Percentiles rank a stretch among this genome's conserved stretches.
Evolutionary conservation across 2,113 vertebrate species (phyloP).

Genomic region (Emberiza fucata): DNA sequence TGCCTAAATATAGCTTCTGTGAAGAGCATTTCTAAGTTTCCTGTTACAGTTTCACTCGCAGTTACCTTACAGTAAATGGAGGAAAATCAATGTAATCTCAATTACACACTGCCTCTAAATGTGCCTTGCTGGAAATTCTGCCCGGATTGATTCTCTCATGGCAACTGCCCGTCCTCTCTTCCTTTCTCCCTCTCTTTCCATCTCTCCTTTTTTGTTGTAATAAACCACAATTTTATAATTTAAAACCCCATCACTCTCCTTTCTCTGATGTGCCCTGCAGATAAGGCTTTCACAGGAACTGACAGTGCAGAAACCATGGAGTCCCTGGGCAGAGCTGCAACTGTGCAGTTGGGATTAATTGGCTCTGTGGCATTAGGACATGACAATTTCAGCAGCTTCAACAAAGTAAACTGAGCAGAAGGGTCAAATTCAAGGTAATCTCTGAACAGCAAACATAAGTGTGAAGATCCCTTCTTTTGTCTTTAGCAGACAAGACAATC

Average conservation of each 20-base stretch:
- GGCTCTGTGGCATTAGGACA: background rate
- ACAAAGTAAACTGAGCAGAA: conserved; percentile 14
- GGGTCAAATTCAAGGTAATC: conserved; percentile 51
- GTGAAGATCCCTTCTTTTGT: background rate
- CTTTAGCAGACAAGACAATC: background rate
- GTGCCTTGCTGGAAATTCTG: conserved; percentile 52
- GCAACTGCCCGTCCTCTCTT: background rate
- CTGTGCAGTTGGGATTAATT: background rate
- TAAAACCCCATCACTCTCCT: background rate
- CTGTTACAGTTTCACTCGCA: conserved; percentile 64
- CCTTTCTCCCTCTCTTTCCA: background rate
- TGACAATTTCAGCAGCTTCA: background rate
- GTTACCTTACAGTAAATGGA: conserved; percentile 71
- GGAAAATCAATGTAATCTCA: conserved; percentile 65
- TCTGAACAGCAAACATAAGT: background rate
- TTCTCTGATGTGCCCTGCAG: background rate
- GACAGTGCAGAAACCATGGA: background rate
- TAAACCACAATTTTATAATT: background rate
- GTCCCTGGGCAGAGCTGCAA: background rate
- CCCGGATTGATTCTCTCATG: background rate
- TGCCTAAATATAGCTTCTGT: conserved; percentile 74
- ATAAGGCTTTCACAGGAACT: background rate
- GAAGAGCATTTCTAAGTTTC: conserved; percentile 72
- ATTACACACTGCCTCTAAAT: background rate
- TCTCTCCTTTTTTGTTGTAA: background rate